Percentiles rank a stretch among this genome's conserved stretches.
Conservation (phyloP, 53 echinoderm and acorn worm genomes). For the Temnopleurus reevesii region DNA sequence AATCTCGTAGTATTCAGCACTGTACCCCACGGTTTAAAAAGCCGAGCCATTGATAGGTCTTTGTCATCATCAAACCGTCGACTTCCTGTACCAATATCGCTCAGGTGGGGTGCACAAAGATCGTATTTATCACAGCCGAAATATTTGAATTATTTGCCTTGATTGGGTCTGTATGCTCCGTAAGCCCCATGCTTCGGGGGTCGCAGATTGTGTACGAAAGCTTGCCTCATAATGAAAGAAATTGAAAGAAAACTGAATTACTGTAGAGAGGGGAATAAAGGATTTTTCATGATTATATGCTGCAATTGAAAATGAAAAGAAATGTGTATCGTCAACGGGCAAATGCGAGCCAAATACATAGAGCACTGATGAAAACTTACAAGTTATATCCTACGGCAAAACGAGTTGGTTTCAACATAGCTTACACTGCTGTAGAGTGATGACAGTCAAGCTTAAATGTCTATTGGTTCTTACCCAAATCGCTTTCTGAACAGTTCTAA, state of each 20-base stretch:
- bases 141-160: constrained; percentile 59
- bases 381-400: background rate
- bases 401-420: no score
- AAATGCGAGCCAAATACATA: background rate
- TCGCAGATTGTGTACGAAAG: constrained; percentile 8
- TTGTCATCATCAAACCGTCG: constrained; percentile 42
- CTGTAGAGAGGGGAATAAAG: background rate
- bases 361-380: background rate
- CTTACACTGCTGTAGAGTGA: no score
- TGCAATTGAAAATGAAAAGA: background rate
- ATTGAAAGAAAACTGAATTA: constrained; percentile 1
- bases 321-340: background rate
- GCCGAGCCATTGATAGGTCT: constrained; percentile 19
- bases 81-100: constrained; percentile 49
- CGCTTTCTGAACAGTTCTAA: no score
- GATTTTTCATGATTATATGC: background rate
- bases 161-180: constrained; percentile 32
- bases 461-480: no score
- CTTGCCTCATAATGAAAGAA: background rate
- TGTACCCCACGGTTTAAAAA: constrained; percentile 22
- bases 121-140: constrained; percentile 31
- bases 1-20: background rate
- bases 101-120: constrained; percentile 52
- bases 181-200: constrained; percentile 38
- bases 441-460: no score